Conservation (phyloP, 2,797 vertebrate species). For the Gastrophryne carolinensis region DNA sequence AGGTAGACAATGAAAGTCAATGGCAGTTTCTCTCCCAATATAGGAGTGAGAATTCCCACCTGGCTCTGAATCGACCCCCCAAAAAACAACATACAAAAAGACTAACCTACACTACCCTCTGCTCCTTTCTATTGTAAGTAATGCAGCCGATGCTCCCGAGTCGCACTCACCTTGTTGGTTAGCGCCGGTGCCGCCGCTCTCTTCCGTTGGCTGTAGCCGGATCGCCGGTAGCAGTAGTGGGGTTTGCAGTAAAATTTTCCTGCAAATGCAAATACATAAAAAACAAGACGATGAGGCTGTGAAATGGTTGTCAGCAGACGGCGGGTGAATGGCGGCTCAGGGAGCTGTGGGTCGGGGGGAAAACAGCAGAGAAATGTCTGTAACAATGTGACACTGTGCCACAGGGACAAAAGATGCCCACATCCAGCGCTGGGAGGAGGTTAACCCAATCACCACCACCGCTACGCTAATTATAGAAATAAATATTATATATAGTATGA, state of each 20-base stretch:
- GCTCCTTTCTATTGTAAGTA: no score
- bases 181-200: slow-evolving; percentile 80
- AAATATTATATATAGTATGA: background rate
- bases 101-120: no score
- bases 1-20: no score
- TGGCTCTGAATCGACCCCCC: no score
- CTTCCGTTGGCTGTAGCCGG: slow-evolving; percentile 91
- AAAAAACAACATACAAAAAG: no score
- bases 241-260: slow-evolving; percentile 99
- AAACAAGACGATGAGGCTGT: background rate
- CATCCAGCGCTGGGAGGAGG: slow-evolving; percentile 66
- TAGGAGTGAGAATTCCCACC: no score
- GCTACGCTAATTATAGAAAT: background rate
- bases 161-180: slow-evolving; percentile 77
- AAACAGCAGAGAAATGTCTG: background rate
- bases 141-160: no score
- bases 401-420: slow-evolving; percentile 66
- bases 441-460: slow-evolving; percentile 1
- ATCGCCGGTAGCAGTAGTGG: slow-evolving; percentile 93
- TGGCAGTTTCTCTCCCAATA: no score
- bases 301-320: background rate
- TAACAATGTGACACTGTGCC: slow-evolving; percentile 77
- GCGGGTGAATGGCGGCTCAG: background rate
- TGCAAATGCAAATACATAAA: slow-evolving; percentile 63
- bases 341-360: background rate